Percentiles rank a stretch among this genome's conserved stretches.
Conservation (phyloP, 2,113 vertebrate genomes). For the Gymnarchus niloticus region DNA sequence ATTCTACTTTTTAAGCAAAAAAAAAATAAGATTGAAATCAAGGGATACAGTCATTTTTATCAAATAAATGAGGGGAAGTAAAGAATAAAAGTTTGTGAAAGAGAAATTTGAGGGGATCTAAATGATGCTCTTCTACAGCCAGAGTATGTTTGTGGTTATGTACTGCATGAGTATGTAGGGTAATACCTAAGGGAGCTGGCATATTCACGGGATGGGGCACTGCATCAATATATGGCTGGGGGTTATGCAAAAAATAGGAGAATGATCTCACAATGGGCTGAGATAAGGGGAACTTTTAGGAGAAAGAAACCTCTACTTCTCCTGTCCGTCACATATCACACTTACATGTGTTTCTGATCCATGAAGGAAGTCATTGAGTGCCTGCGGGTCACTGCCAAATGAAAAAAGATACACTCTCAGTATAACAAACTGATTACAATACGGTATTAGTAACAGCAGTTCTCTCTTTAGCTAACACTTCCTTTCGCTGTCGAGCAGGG, state of each 20-base stretch:
- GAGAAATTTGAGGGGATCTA: neutral
- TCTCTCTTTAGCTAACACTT: neutral
- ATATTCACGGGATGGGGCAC: neutral
- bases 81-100: conserved; percentile 13
- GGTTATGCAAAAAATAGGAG: neutral
- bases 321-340: neutral
- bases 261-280: neutral
- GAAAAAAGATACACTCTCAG: neutral
- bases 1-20: conserved; percentile 43
- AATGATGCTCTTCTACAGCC: neutral
- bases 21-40: conserved; percentile 36
- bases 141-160: neutral
- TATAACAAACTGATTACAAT: neutral
- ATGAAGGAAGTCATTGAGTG: conserved; percentile 75
- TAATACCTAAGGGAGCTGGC: neutral
- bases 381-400: conserved; percentile 67
- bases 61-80: conserved; percentile 37
- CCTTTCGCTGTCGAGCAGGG: neutral
- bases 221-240: too few relatives aligned
- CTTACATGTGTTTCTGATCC: conserved; percentile 75
- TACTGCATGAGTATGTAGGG: neutral
- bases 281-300: neutral
- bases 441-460: neutral
- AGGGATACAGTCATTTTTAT: conserved; percentile 40
- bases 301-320: neutral